Evolutionary conservation across 2,888 invertebrate species (phyloP).

Genomic region (Netelia melanura): DNA sequence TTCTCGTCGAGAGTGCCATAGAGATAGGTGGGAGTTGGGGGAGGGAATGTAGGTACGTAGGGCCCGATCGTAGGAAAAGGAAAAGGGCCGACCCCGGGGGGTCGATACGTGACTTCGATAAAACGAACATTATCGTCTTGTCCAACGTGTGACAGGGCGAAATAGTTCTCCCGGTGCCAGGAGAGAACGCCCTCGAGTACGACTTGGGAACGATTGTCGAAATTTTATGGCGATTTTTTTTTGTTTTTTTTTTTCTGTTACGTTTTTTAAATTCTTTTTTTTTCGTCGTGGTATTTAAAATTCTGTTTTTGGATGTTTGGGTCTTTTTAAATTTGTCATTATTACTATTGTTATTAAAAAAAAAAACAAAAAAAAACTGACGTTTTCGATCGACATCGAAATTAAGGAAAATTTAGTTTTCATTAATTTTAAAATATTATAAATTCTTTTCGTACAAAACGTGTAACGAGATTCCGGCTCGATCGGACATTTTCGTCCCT

Average conservation of each 20-base stretch:
- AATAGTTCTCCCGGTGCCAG: constrained; percentile 5
- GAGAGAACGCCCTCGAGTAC: constrained; percentile 14
- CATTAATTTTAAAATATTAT: no score
- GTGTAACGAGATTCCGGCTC: neutral
- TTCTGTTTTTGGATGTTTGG: neutral
- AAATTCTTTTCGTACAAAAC: neutral
- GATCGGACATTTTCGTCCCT: no score
- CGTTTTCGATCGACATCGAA: no score
- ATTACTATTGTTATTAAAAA: no score
- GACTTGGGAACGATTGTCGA: constrained; percentile 11
- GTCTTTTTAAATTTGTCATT: neutral
- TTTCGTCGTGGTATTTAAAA: neutral
- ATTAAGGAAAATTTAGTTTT: neutral
- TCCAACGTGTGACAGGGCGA: neutral
- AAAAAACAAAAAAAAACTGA: no score
- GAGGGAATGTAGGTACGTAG: neutral
- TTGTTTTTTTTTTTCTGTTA: neutral
- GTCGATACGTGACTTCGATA: constrained; percentile 59
- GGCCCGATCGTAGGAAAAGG: neutral
- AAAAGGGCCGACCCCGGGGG: neutral
- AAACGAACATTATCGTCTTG: constrained; percentile 43
- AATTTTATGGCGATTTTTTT: neutral
- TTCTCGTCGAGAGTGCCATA: neutral
- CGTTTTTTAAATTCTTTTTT: neutral
- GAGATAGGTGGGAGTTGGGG: neutral